phyloP scores from a whole-genome alignment of 2,888 invertebrate species.

The Baccha elongata region DNA sequence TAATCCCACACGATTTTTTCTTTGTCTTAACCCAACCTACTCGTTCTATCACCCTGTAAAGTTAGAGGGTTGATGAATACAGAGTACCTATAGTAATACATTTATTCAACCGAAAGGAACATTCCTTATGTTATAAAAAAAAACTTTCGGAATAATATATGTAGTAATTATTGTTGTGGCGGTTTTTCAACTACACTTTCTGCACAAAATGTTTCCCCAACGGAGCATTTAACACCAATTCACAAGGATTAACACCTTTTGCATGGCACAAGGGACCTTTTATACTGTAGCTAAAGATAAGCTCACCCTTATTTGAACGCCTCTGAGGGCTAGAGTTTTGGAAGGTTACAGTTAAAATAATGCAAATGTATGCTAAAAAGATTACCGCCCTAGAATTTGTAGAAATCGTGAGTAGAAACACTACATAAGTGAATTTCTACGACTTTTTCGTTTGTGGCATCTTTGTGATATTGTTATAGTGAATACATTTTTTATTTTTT shows the following conservation, averaged over 20 bases:
- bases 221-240: constrained; percentile 67
- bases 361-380: constrained; percentile 71
- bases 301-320: constrained; percentile 49
- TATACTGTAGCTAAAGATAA: constrained; percentile 17
- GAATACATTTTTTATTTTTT: constrained; percentile 46
- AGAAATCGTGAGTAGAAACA: constrained; percentile 17
- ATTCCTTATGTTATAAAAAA: constrained; percentile 36
- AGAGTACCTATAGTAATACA: too few relatives aligned
- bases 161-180: constrained; percentile 66
- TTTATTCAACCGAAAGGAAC: constrained; percentile 62
- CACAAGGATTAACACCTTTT: constrained; percentile 69
- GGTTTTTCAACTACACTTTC: constrained; percentile 51
- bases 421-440: constrained; percentile 9
- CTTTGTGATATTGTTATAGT: constrained; percentile 23
- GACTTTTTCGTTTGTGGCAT: constrained; percentile 5
- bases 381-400: constrained; percentile 60
- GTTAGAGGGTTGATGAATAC: too few relatives aligned
- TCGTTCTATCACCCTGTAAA: too few relatives aligned
- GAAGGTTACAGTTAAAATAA: constrained; percentile 52
- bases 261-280: constrained; percentile 28
- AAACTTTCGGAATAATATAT: constrained; percentile 24
- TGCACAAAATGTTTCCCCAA: constrained; percentile 51
- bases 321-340: constrained; percentile 36
- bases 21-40: too few relatives aligned
- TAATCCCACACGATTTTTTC: too few relatives aligned